Evolutionary conservation across 2,888 invertebrate genomes (phyloP), one percentile per base, ranked within the genome.

Genomic region (Byasa hedistus): DNA sequence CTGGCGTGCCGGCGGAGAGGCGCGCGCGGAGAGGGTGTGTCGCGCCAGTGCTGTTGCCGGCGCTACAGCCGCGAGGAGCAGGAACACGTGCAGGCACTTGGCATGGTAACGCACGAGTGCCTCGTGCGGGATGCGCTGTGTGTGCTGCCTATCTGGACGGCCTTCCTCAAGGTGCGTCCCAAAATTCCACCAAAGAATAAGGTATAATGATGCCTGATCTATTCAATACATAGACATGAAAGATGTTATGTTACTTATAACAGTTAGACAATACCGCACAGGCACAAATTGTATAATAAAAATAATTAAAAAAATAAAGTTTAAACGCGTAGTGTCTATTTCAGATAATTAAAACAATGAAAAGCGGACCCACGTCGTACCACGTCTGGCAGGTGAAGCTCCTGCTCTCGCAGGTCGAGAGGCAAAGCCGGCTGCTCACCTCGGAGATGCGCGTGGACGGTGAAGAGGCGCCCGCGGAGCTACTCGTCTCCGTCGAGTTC

Each of bases 311-410:
- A 27, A 27, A 27, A 27, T 5, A 27, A 3, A 4, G 27, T 27
- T 4, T 27, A 5, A 4, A 27, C 5, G 27, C 27, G 27, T 4
- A 1, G 15, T 39, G 70, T 76, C 79, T 70, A 78, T 82, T 69
- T 24, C 92, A 95, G 92, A 93, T 93, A 70, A 81, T 94, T 70
- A 92, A 93, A 73, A 84, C 87, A 61, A 87, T 94, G 77, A 86
- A 88, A 64, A 84, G 83, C 0, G 84, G 91, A 21, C 93, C 94
- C 0, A 93, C 86, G 3, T 83, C 92, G 0, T 86, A 92, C 75
- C 93, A 95, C 75, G 87, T 95, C 23, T 96, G 96, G 96, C 96
- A 97, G 81, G 92, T 96, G 57, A 96, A 96, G 79, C 87, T 96
- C 0, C 88, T 94, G 5, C 92, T 93, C 2, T 92, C 94, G 0